Base-by-base conservation (phyloP, 2,113 vertebrate genomes). In the Macrotus californicus region DNA sequence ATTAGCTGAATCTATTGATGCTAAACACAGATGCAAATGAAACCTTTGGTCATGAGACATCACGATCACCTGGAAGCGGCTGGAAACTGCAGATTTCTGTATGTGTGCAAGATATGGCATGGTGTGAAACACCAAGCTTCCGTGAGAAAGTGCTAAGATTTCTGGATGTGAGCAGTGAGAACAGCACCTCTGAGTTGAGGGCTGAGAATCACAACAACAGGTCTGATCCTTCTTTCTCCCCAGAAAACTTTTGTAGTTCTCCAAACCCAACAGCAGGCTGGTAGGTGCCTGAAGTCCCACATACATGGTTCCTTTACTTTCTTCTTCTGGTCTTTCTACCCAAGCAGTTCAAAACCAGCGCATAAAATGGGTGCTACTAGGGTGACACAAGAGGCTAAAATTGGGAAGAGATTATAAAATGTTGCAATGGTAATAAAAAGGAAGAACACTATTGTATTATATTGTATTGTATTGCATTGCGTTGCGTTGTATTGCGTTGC, bases 91-190 rank as follows among this genome's bases (percentile, higher is more conserved):
- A 2, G 9, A 36, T 29, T 85, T 79, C 52, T 52, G 29, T 1
- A 0, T 9, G 6, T 24, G 7, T 12, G 18, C 0, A 4, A 41
- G 80, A 24, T 1, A 8, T 46, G 2, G 0, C 34, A 50, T 9
- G n/a, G 43, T 39, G 43, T 6, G 29, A 14, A 77, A 18, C 8
- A 36, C 41, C 15, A 39, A 59, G 43, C 16, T 56, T 61, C 56
- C 14, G 6, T 6, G 24, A 64, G 73, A 48, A 46, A 13, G 46
- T 34, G 19, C 29, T 41, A 11, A 79, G 81, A 26, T 66, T 87
- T 90, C 54, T 21, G 31, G 46, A 26, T 56, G 22, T 59, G 39
- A 48, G 31, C 7, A 21, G 19, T 43, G 54, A 77, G 46, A 36
- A 8, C 0, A 6, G 1, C 18, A 2, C 64, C 64, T 70, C 34